Percentiles rank a stretch among this genome's conserved stretches.
Conservation (phyloP, 2,113 vertebrate species). For the Felis chaus region DNA sequence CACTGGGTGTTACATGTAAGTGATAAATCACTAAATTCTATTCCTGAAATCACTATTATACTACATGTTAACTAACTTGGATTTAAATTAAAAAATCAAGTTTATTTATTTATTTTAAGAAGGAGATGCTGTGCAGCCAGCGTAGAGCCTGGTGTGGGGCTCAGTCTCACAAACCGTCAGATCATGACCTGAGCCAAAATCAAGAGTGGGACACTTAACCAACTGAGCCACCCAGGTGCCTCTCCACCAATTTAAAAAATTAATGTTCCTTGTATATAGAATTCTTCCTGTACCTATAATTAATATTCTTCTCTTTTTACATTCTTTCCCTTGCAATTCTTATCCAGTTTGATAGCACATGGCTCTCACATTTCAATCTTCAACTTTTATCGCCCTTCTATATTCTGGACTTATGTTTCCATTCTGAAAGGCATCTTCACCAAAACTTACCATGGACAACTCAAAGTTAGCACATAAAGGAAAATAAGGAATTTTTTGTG, state of each 20-base stretch:
- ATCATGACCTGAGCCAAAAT: too few species aligned
- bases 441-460: background rate
- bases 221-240: too few species aligned
- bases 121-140: too few species aligned
- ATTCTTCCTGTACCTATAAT: background rate
- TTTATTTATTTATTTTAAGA: too few species aligned
- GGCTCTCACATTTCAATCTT: background rate
- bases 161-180: too few species aligned
- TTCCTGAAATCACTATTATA: too few species aligned
- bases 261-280: background rate
- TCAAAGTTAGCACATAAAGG: background rate
- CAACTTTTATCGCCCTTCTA: background rate
- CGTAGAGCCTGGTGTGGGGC: too few species aligned
- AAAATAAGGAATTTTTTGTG: background rate
- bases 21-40: too few species aligned
- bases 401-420: background rate
- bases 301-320: constrained; percentile 13
- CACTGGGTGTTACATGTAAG: too few species aligned
- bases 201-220: too few species aligned
- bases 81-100: too few species aligned
- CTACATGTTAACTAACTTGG: too few species aligned
- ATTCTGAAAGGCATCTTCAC: background rate
- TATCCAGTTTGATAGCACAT: background rate
- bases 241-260: background rate
- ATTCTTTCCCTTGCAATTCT: background rate